Base-by-base conservation (phyloP, 1,140 invertebrate genomes). In the Drosophila littoralis region DNA sequence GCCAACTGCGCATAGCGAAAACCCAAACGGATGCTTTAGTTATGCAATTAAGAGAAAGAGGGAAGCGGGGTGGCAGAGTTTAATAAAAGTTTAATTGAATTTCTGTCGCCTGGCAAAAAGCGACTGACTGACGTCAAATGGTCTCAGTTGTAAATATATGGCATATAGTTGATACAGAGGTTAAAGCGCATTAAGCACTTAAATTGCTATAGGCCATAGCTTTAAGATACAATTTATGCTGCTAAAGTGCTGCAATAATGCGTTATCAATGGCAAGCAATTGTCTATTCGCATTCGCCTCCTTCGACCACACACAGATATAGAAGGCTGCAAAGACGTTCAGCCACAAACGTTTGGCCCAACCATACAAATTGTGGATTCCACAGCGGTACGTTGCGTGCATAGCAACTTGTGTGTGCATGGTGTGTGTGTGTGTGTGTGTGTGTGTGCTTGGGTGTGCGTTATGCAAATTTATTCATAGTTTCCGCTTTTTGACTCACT, bases 51-150 rank as follows among this genome's bases (percentile, higher is more conserved):
- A 42, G 58, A 45, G 17, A 7, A 6, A 9, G n/a, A 6, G 36
- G 6, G 60, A n/a, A 9, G 32, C 22, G 4, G 22, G 5, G 22
- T 28, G 61, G 36, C 6, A 13, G 43, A 51, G 36, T 59, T 67
- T 13, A 57, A 67, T 66, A 82, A 82, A 82, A 86, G 79, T 83
- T 86, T 83, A 86, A 86, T 88, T 88, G 79, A 86, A 83, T 88
- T 77, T 86, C 40, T 64, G 59, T 77, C 68, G 79, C 72, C 83
- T 67, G 48, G 33, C 64, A 60, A 65, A 52, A 57, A 46, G 55
- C 60, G 38, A 36, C 22, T 50, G 57, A 59, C 58, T 71, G 79
- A 81, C 79, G 67, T 69, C 59, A 84, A 75, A 59, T 51, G 73
- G 46, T 50, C 59, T 45, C 46, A 10, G 17, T 22, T 12, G 46